Percentiles rank a stretch among this genome's conserved stretches.
Conservation (phyloP, 2,888 invertebrate genomes). For the Junonia oenone region DNA sequence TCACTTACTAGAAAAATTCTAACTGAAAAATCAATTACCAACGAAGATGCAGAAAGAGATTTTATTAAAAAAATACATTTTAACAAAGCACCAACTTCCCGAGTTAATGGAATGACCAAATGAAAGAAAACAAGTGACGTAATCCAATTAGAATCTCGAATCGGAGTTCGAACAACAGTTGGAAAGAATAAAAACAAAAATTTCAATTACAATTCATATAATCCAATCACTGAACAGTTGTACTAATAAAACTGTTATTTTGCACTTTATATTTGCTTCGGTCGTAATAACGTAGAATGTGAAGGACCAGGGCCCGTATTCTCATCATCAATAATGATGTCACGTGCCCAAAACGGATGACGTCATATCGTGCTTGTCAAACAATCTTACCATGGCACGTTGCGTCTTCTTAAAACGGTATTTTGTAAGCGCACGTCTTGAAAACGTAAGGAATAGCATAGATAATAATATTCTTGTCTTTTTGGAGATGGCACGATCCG, state of each 20-base stretch:
- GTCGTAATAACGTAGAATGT: constrained; percentile 18
- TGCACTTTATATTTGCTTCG: constrained; percentile 21
- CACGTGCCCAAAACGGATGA: too few species aligned
- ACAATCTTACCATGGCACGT: too few species aligned
- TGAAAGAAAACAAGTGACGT: constrained; percentile 23
- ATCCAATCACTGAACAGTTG: constrained; percentile 28
- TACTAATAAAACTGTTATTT: constrained; percentile 28
- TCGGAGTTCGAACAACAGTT: constrained; percentile 22
- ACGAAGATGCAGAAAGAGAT: neutral
- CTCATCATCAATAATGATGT: too few species aligned
- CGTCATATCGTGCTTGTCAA: too few species aligned
- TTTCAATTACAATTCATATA: constrained; percentile 32
- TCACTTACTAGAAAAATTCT: too few species aligned
- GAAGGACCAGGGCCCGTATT: too few species aligned
- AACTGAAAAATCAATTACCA: too few species aligned
- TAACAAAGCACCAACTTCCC: neutral
- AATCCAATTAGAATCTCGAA: constrained; percentile 24
- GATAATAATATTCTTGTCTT: too few species aligned
- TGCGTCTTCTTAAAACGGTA: too few species aligned
- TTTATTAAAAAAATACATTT: neutral
- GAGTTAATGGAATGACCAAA: constrained; percentile 5
- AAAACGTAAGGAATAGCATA: too few species aligned
- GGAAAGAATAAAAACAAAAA: constrained; percentile 30
- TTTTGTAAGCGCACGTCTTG: too few species aligned
- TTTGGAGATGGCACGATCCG: too few species aligned